Conservation (phyloP, 1,140 invertebrate species). For the Lineus longissimus region DNA sequence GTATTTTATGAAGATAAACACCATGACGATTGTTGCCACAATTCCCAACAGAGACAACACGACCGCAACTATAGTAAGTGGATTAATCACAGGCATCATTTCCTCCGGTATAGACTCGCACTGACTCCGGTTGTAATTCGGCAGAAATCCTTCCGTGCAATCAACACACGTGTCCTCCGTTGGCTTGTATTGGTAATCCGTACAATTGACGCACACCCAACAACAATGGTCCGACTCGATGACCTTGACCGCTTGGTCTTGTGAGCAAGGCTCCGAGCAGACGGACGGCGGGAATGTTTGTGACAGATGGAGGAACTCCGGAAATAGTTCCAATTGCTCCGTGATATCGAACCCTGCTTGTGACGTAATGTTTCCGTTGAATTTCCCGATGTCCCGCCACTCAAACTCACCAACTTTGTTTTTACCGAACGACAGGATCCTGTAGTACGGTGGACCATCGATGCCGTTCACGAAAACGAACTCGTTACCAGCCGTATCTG, state of each 20-base stretch:
- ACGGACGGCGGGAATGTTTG: background rate
- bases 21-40: constrained; percentile 22
- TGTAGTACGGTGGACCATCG: constrained; percentile 59
- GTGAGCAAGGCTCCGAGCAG: background rate
- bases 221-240: constrained; percentile 8
- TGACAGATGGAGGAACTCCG: background rate
- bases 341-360: background rate
- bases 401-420: constrained; percentile 35
- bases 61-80: constrained; percentile 39
- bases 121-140: constrained; percentile 7
- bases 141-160: constrained; percentile 11
- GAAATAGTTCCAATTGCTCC: background rate
- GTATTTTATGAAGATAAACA: constrained; percentile 25
- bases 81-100: constrained; percentile 3
- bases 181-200: background rate
- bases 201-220: constrained; percentile 13
- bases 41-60: constrained; percentile 61
- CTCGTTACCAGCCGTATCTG: constrained; percentile 55
- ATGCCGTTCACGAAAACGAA: constrained; percentile 51
- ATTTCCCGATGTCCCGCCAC: constrained; percentile 58
- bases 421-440: constrained; percentile 58
- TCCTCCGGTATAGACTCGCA: constrained; percentile 13
- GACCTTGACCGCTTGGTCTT: constrained; percentile 43
- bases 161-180: constrained; percentile 4
- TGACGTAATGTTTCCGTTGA: constrained; percentile 32